Percentiles rank a stretch among this genome's conserved stretches.
Conservation (phyloP, 2,797 vertebrate genomes). For the Onychomys leucogaster region DNA sequence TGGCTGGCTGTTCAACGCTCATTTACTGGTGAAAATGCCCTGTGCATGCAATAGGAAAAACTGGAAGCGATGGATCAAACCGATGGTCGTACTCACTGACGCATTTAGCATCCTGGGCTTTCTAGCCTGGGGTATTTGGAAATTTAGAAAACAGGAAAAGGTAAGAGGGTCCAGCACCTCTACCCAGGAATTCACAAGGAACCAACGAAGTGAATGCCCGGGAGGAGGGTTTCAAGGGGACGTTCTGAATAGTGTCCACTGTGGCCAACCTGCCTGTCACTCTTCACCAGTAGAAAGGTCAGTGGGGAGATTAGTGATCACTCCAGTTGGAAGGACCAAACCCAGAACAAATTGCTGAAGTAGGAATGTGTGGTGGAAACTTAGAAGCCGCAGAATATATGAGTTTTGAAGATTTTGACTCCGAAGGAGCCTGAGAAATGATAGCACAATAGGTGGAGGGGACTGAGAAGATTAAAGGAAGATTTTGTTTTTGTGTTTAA, state of each 20-base stretch:
- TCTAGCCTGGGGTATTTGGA: constrained; percentile 95
- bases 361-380: neutral
- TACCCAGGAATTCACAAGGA: neutral
- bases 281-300: neutral
- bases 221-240: neutral
- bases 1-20: neutral
- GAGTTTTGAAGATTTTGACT: neutral
- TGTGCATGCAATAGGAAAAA: constrained; percentile 93
- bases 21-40: constrained; percentile 89
- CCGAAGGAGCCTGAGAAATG: neutral
- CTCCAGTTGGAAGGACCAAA: neutral
- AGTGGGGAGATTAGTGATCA: neutral
- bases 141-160: constrained; percentile 94
- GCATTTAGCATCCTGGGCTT: constrained; percentile 92
- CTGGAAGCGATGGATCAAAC: constrained; percentile 98
- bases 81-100: constrained; percentile 95
- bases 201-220: neutral
- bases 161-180: constrained; percentile 86
- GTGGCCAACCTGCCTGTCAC: neutral
- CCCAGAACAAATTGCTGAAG: neutral
- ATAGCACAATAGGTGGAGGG: too few relatives aligned
- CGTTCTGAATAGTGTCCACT: neutral
- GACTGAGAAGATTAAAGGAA: neutral
- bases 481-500: neutral
- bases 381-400: neutral